Percentiles rank a stretch among this genome's conserved stretches.
Conservation (phyloP, 2,888 invertebrate species). For the Trichopria drosophilae region DNA sequence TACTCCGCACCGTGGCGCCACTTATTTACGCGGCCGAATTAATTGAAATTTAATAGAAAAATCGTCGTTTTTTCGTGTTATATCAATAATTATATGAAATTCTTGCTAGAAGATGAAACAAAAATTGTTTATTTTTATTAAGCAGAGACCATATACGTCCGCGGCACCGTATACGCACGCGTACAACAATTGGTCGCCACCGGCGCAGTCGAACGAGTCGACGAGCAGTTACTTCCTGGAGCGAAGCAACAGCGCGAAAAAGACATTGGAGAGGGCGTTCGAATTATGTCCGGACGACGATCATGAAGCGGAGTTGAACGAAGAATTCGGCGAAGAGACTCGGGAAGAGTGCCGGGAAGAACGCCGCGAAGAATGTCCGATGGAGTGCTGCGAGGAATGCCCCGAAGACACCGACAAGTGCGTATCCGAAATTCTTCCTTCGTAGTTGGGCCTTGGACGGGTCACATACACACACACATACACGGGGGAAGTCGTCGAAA, state of each 20-base stretch:
- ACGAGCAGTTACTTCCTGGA: slow-evolving; percentile 94
- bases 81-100: no score
- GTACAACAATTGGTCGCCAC: slow-evolving; percentile 88
- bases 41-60: no score
- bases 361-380: no score
- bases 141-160: slow-evolving; percentile 61
- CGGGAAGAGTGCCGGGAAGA: no score
- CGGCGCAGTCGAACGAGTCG: slow-evolving; percentile 90
- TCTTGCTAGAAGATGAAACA: background rate
- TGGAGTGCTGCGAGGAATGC: no score
- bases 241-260: slow-evolving; percentile 89
- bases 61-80: no score
- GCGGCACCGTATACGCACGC: slow-evolving; percentile 80
- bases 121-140: background rate
- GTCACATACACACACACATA: no score
- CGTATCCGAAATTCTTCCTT: no score
- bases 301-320: slow-evolving; percentile 44
- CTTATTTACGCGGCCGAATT: no score
- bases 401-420: slow-evolving; percentile 21
- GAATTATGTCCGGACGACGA: slow-evolving; percentile 75
- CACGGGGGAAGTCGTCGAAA: no score
- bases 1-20: no score
- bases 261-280: slow-evolving; percentile 79
- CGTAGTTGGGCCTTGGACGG: no score
- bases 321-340: slow-evolving; percentile 24